A percentile compares a stretch with the other conserved stretches of the same genome.
Conservation (phyloP, 2,888 invertebrate genomes). For the Hirtodrosophila trivittata region DNA sequence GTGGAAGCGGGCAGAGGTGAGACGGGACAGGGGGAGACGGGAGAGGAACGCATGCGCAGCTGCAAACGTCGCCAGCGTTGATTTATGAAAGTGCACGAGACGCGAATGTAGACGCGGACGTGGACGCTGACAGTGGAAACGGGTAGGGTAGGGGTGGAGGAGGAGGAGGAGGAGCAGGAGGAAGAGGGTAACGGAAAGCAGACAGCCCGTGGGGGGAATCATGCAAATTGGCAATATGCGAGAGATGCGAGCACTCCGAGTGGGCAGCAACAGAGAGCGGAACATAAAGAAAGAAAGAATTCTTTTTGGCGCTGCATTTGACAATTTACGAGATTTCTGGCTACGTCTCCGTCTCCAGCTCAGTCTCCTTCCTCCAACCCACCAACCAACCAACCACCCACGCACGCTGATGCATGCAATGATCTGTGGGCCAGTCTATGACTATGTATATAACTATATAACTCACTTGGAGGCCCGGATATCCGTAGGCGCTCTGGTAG, state of each 20-base stretch:
- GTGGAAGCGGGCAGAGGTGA: conserved; percentile 9
- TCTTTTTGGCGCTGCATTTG: conserved; percentile 33
- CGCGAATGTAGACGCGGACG: conserved; percentile 5
- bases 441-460: neutral
- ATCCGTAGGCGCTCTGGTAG: conserved; percentile 84
- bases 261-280: neutral
- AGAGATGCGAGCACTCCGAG: neutral
- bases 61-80: conserved; percentile 73
- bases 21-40: neutral
- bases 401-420: too few relatives aligned
- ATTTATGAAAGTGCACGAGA: conserved; percentile 80
- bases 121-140: conserved; percentile 3
- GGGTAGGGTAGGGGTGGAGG: conserved; percentile 1
- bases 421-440: conserved; percentile 2
- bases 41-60: conserved; percentile 71
- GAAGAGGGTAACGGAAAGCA: neutral
- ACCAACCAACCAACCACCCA: too few relatives aligned
- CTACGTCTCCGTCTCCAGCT: too few relatives aligned
- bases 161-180: neutral
- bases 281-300: too few relatives aligned
- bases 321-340: conserved; percentile 55
- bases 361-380: neutral
- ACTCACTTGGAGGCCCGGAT: conserved; percentile 83
- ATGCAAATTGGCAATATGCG: conserved; percentile 62
- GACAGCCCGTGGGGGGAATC: conserved; percentile 13